phyloP scores from a whole-genome alignment of 92 coral and sea anemone species.

The Meandrina meandrites region DNA sequence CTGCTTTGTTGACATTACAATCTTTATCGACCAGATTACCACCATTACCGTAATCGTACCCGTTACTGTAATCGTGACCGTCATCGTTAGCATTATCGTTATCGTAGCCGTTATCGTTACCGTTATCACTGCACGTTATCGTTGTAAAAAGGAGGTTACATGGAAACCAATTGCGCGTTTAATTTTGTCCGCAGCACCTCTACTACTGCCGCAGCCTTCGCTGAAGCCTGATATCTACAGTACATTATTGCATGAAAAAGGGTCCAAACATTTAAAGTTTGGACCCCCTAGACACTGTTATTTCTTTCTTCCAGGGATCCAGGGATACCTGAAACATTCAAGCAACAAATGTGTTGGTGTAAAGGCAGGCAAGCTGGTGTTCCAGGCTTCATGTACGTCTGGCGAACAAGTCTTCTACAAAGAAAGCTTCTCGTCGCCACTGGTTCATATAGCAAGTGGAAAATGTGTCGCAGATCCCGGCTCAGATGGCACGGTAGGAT shows the following conservation, averaged over 20 bases:
- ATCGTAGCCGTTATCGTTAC: no score
- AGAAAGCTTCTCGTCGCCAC: slow-evolving; percentile 25
- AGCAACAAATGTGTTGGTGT: slow-evolving; percentile 46
- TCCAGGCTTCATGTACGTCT: slow-evolving; percentile 30
- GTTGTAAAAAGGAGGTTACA: background rate
- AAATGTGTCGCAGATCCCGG: slow-evolving; percentile 36
- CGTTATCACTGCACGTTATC: no score
- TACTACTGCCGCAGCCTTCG: background rate
- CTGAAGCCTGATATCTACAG: background rate
- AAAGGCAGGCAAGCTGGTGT: slow-evolving; percentile 18
- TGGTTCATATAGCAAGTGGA: slow-evolving; percentile 34
- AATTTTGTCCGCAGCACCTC: background rate
- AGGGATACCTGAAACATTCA: slow-evolving; percentile 45
- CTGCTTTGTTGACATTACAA: background rate
- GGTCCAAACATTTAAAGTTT: background rate
- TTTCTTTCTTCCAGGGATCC: slow-evolving; percentile 29
- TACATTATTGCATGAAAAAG: background rate
- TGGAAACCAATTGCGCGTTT: background rate
- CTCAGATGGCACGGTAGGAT: slow-evolving; percentile 33
- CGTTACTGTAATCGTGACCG: no score
- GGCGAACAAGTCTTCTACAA: slow-evolving; percentile 44
- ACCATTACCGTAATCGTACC: no score
- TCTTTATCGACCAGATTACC: no score
- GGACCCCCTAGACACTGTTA: background rate
- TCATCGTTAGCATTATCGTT: no score